phyloP scores from a whole-genome alignment of 2,888 invertebrate genomes.

The Volucella inanis region DNA sequence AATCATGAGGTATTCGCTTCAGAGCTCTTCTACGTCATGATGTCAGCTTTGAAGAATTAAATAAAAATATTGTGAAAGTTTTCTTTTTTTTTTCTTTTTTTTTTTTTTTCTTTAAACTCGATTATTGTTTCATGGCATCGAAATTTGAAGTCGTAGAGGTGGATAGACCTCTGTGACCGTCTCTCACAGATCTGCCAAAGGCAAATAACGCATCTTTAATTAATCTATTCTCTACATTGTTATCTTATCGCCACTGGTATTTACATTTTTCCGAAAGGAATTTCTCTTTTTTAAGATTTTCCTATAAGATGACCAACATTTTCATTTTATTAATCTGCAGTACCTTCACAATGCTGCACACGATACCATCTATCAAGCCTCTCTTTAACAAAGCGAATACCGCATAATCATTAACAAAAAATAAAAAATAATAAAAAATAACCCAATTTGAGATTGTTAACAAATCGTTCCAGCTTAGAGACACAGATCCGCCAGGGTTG shows the following conservation, averaged over 20 bases:
- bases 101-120: too few species aligned
- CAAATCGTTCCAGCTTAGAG: slow-evolving; percentile 54
- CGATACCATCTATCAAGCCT: neutral
- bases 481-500: slow-evolving; percentile 20
- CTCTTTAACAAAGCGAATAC: slow-evolving; percentile 46
- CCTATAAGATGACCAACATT: slow-evolving; percentile 32
- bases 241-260: slow-evolving; percentile 62
- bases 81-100: too few species aligned
- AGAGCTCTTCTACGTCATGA: too few species aligned
- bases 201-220: slow-evolving; percentile 53
- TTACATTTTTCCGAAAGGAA: slow-evolving; percentile 57
- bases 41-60: too few species aligned
- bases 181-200: neutral
- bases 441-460: slow-evolving; percentile 48
- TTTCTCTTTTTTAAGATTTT: slow-evolving; percentile 47
- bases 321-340: neutral
- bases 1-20: too few species aligned
- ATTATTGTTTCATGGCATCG: too few species aligned
- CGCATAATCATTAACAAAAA: slow-evolving; percentile 30
- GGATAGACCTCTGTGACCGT: neutral
- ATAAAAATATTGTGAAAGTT: too few species aligned
- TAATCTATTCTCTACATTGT: slow-evolving; percentile 51
- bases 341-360: slow-evolving; percentile 20
- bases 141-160: too few species aligned
- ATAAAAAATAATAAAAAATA: slow-evolving; percentile 36